Conservation (phyloP, 2,888 invertebrate species). For the Meteorus colon region DNA sequence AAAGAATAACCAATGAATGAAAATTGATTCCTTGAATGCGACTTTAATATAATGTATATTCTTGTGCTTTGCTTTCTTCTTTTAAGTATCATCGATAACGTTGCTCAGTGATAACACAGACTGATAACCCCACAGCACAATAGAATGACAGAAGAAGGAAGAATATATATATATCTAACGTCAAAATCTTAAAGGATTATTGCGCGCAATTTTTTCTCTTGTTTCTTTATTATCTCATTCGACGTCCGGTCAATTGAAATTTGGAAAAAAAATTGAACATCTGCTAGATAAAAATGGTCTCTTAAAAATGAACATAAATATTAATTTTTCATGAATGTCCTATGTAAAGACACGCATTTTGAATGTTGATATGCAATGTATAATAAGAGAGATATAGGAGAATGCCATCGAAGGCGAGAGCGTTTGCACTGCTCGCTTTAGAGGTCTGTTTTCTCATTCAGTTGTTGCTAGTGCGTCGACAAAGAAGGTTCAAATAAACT, state of each 20-base stretch:
- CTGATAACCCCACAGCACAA: not conserved
- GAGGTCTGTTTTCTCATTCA: slow-evolving; percentile 21
- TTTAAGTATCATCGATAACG: not conserved
- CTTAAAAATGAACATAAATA: not conserved
- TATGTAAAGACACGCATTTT: not conserved
- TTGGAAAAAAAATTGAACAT: not conserved
- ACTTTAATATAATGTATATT: not conserved
- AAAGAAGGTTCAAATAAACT: slow-evolving; percentile 17
- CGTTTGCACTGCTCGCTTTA: slow-evolving; percentile 5
- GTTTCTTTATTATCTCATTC: not conserved
- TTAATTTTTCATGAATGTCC: not conserved
- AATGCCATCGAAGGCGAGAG: slow-evolving; percentile 18
- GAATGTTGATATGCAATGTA: not conserved
- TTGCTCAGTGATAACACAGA: not conserved
- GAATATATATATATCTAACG: not conserved
- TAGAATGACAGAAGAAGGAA: not conserved
- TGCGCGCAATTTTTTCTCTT: not conserved
- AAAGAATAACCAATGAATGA: no score
- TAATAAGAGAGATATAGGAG: not conserved
- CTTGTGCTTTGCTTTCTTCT: not conserved
- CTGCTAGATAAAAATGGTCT: not conserved
- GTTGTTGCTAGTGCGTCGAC: slow-evolving; percentile 24
- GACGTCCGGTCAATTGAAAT: not conserved
- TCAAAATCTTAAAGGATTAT: not conserved
- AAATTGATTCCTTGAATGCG: not conserved